phyloP scores from a whole-genome alignment of 2,888 invertebrate genomes.

The Rosalia funebris region DNA sequence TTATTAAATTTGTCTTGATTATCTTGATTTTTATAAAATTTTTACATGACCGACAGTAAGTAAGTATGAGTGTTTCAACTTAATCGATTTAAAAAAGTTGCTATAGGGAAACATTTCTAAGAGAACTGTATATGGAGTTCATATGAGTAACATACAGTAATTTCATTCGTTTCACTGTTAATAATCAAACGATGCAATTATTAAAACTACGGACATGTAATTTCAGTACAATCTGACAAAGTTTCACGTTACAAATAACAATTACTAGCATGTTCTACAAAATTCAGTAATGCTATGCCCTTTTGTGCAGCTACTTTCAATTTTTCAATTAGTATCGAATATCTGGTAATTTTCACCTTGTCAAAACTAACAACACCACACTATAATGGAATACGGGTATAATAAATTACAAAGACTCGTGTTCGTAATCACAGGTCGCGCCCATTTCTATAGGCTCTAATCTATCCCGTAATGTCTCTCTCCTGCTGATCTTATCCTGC shows the following conservation, averaged over 20 bases:
- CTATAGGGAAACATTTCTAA: too few relatives aligned
- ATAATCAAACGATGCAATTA: too few relatives aligned
- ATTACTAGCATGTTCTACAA: constrained; percentile 11
- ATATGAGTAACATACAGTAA: too few relatives aligned
- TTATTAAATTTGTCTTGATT: too few relatives aligned
- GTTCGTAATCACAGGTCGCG: constrained; percentile 53
- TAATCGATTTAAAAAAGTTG: too few relatives aligned
- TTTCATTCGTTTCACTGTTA: too few relatives aligned
- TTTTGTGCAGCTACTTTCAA: constrained; percentile 31
- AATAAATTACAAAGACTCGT: constrained; percentile 53
- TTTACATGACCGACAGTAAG: too few relatives aligned
- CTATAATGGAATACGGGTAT: constrained; percentile 43
- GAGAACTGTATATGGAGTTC: too few relatives aligned
- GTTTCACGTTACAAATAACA: constrained; percentile 12
- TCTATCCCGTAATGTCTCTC: constrained; percentile 55
- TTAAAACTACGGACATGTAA: too few relatives aligned
- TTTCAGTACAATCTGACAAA: neutral
- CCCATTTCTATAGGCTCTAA: constrained; percentile 51
- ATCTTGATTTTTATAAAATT: too few relatives aligned
- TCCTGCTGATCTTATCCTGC: constrained; percentile 48
- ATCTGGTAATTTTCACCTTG: constrained; percentile 48
- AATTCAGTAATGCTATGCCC: constrained; percentile 26
- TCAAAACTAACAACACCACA: constrained; percentile 46
- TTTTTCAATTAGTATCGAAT: constrained; percentile 49
- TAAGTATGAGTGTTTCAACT: too few relatives aligned